Evolutionary conservation across 2,888 invertebrate genomes (phyloP), one percentile per base, ranked within the genome.

Genomic region (Syrista parreyssii): DNA sequence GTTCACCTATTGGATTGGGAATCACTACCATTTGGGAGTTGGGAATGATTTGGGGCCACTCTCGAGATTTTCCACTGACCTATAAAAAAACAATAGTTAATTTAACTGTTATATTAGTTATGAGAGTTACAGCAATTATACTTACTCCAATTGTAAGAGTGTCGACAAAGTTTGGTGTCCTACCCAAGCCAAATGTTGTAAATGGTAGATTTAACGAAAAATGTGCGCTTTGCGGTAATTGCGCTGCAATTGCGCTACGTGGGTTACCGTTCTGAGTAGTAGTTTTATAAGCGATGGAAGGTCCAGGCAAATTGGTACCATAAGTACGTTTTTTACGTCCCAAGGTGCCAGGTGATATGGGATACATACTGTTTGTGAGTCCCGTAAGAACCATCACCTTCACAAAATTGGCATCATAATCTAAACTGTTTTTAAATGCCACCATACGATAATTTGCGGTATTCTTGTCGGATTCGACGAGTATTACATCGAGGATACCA

Each of bases 91-190:
- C 15, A 2, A 71, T 6, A 71, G 23, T 32, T 3, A 71, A 71
- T 32, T 71, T 71, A 71, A 11, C 12, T 6, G 31, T 71, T 31
- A 12, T 11, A 69, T 0, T 11, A 71, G 6, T 71, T 71, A 30
- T 23, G n/a, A 55, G 6, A 15, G 55, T 55, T 55, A 9, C 9
- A 23, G 23, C 12, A 35, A 12, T 15, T 15, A 35, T 68, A 86
- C 88, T 95, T 75, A 96, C 92, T 12, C 97, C 97, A 2, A 98
- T 97, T 77, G 94, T 95, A 68, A 99, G 92, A 15, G 94, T 94
- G 88, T 99, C 99, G 0, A 99, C 97, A 92, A 99, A 99, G 92
- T 99, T 99, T 1, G 99, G 99, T 68, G 98, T 98, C 79, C 98
- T 94, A 3, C 99, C 99, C n/a, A 99, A 93, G 2, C 99, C 99